These are phyloP conservation scores for Villa cingulata DNA, from an alignment of 2,888 invertebrate species.

Conservation along the genomic window DNA sequence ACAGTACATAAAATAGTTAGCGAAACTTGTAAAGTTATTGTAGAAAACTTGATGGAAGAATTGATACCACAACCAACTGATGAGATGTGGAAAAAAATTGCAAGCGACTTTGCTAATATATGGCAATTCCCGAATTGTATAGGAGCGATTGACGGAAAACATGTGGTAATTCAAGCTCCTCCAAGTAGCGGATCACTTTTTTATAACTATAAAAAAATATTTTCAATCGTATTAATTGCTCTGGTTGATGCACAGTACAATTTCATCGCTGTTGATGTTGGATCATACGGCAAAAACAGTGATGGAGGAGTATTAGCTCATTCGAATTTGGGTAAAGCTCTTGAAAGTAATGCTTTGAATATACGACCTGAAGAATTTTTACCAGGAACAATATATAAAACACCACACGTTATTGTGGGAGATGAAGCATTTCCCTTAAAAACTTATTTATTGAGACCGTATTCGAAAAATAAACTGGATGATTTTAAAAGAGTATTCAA, in stretches of 20 bases:
- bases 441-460: too few species aligned
- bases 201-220: conserved; percentile 17
- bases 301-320: conserved; percentile 6
- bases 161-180: conserved; percentile 16
- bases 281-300: conserved; percentile 12
- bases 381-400: too few species aligned
- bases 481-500: too few species aligned
- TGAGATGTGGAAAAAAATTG: neutral
- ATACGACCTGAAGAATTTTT: too few species aligned
- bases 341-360: too few species aligned
- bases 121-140: conserved; percentile 19
- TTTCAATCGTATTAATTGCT: conserved; percentile 15
- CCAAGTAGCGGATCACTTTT: conserved; percentile 14
- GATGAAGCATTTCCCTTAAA: too few species aligned
- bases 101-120: conserved; percentile 12
- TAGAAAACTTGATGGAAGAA: neutral
- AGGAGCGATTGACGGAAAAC: conserved; percentile 19
- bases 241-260: conserved; percentile 13
- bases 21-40: conserved; percentile 2
- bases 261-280: conserved; percentile 14
- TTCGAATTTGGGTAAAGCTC: too few species aligned
- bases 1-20: neutral
- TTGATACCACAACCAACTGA: neutral
- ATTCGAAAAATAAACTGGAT: too few species aligned
- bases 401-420: too few species aligned